phyloP scores from a whole-genome alignment of 2,113 vertebrate species.

The Penelope pileata region DNA sequence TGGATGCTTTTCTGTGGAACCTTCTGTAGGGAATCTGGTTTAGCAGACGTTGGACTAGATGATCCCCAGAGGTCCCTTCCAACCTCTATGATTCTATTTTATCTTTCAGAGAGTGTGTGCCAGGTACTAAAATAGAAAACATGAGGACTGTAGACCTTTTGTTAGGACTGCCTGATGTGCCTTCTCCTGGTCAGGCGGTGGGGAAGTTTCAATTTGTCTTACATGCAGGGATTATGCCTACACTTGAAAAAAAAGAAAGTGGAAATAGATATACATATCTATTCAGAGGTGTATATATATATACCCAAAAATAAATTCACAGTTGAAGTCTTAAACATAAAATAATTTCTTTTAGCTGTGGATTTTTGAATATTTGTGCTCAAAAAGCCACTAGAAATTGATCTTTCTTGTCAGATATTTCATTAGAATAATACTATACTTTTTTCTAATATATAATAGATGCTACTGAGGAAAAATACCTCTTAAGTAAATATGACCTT shows the following conservation, averaged over 20 bases:
- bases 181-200: neutral
- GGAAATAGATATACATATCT: neutral
- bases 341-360: neutral
- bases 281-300: neutral
- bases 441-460: neutral
- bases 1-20: too few species aligned
- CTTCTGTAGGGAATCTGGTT: too few species aligned
- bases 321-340: neutral
- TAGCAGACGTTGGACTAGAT: too few species aligned
- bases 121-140: neutral
- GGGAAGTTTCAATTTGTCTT: neutral
- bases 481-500: neutral
- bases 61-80: too few species aligned
- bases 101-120: fast-evolving
- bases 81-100: too few species aligned
- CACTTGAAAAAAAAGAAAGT: neutral
- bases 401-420: neutral
- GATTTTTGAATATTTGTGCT: neutral
- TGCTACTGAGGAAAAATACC: neutral
- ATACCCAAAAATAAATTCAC: neutral
- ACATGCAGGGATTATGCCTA: neutral
- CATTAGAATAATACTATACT: neutral
- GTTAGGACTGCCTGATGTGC: neutral
- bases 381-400: neutral
- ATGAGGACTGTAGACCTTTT: neutral